Base-by-base conservation (phyloP, 2,888 invertebrate genomes). In the Eurytoma californica region DNA sequence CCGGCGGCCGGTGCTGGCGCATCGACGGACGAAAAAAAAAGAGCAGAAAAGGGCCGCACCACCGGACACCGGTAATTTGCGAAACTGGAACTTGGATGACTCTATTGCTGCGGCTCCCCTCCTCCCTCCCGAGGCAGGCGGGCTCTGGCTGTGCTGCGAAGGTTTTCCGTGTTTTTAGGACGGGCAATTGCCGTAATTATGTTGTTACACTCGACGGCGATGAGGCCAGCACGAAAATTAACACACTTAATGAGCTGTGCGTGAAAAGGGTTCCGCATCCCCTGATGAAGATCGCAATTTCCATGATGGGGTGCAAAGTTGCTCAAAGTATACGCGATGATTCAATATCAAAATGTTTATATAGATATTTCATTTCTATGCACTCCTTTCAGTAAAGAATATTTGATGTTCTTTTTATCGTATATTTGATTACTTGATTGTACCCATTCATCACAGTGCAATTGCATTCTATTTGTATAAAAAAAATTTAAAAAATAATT, bases 11-110 rank as follows among this genome's bases (percentile, higher is more conserved):
- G 51, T 1, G 14, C 2, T n/a, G n/a, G 16, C 16, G 53, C 53
- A 53, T 39, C n/a, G 14, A n/a, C 14, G n/a, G 24, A 18, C 18
- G 12, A 3, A 55, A 39, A 39, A 39, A 39, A 39, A 39, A 4
- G 39, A n/a, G 24, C 24, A 24, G 67, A n/a, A 53, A 67, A 55
- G 18, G 55, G 30, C 4, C 55, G 30, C 12, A 3, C 3, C 4
- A 9, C n/a, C n/a, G 16, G 14, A 55, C 5, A 30, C 14, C 51
- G 18, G 72, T 28, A 61, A 72, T 72, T 72, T 61, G 61, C 72
- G 30, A 72, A 72, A 61, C 18, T 2, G 51, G 53, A 30, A 61
- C 61, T 72, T 72, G 61, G 72, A 72, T 61, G 72, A 30, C 61
- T 72, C 61, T 72, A 72, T 72, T 70, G 5, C 70, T 60, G 28